Evolutionary conservation across 2,113 vertebrate genomes (phyloP).

Genomic region (Callospermophilus lateralis): DNA sequence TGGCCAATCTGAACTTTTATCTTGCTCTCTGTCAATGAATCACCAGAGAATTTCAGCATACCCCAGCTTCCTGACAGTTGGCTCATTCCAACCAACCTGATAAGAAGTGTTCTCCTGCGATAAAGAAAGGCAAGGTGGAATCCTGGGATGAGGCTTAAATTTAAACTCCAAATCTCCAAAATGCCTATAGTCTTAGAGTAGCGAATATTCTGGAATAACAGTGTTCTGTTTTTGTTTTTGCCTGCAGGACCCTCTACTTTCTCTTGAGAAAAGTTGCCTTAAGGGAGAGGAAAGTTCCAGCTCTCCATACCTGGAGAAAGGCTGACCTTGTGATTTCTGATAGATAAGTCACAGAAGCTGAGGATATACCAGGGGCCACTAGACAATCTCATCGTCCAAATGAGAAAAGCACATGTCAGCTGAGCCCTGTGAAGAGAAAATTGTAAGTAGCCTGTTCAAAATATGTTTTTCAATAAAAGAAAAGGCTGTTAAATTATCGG

Average conservation of each 20-base stretch:
- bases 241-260: background rate
- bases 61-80: background rate
- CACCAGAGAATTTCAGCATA: background rate
- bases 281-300: background rate
- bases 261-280: background rate
- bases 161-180: conserved; percentile 5
- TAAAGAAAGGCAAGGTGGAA: background rate
- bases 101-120: background rate
- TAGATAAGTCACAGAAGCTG: background rate
- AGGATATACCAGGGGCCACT: rapidly evolving
- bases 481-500: background rate
- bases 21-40: background rate
- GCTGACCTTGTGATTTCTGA: background rate
- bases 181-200: background rate
- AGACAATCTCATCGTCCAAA: background rate
- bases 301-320: background rate
- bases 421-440: background rate
- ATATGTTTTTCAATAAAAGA: background rate
- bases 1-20: background rate
- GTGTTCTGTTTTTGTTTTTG: background rate
- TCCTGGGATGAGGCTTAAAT: background rate
- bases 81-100: background rate
- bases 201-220: background rate
- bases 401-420: background rate
- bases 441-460: background rate